Evolutionary conservation across 2,888 invertebrate genomes (phyloP).

Genomic region (Drosophila borealis): DNA sequence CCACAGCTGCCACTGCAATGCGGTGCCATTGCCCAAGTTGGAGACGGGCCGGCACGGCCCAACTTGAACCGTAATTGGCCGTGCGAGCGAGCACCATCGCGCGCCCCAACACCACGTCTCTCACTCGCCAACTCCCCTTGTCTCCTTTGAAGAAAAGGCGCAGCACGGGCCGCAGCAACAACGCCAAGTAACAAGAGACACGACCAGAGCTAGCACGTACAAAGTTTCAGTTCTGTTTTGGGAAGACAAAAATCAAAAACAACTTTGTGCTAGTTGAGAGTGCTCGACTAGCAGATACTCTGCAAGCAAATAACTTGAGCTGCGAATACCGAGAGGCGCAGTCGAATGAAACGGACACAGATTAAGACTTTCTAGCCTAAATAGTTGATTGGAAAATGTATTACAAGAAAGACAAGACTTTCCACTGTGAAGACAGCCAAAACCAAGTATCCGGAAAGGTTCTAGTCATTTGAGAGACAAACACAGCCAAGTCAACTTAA

Average conservation of each 20-base stretch:
- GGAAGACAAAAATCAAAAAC: slow-evolving; percentile 36
- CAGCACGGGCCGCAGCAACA: slow-evolving; percentile 35
- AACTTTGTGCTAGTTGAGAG: neutral
- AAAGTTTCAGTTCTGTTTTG: slow-evolving; percentile 48
- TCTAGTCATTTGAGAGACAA: no score
- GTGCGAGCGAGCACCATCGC: slow-evolving; percentile 61
- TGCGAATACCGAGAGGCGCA: no score
- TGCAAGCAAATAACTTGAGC: neutral
- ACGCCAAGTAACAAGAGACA: slow-evolving; percentile 25
- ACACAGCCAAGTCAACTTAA: neutral
- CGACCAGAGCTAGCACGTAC: slow-evolving; percentile 48
- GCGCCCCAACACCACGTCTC: neutral
- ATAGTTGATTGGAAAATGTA: no score
- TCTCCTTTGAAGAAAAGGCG: slow-evolving; percentile 7
- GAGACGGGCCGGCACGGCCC: slow-evolving; percentile 35
- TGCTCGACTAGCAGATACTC: neutral
- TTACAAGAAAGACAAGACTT: no score
- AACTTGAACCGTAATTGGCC: slow-evolving; percentile 75
- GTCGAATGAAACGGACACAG: no score
- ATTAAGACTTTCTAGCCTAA: no score
- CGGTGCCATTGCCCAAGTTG: slow-evolving; percentile 35
- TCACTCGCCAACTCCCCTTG: neutral
- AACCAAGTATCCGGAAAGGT: no score
- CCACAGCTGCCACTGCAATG: slow-evolving; percentile 51
- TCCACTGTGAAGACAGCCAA: no score